Evolutionary conservation across 2,113 vertebrate species (phyloP).

Genomic region (Carassius auratus): DNA sequence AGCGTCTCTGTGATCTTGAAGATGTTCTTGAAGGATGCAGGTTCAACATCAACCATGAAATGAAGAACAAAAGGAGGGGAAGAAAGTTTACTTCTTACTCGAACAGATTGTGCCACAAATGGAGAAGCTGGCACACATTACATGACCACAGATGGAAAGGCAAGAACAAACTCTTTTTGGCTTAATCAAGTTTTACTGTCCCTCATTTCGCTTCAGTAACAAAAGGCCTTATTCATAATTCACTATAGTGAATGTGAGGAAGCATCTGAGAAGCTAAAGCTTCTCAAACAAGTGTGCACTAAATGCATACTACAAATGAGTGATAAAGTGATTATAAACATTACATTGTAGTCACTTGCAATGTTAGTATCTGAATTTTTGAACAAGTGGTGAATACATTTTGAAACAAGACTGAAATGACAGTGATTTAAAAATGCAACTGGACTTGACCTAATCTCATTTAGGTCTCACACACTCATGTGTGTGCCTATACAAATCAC

Average conservation of each 20-base stretch:
- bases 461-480: background rate
- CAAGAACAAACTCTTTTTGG: background rate
- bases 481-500: background rate
- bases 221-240: background rate
- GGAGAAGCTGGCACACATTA: background rate
- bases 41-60: background rate
- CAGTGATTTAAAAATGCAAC: background rate
- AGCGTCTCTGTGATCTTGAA: background rate
- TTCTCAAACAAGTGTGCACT: background rate
- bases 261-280: background rate
- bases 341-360: background rate
- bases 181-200: background rate
- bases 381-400: background rate
- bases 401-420: constrained; percentile 11
- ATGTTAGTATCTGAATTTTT: background rate
- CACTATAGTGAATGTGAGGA: background rate
- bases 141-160: background rate
- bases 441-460: background rate
- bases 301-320: background rate
- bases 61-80: background rate
- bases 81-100: background rate
- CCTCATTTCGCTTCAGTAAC: background rate
- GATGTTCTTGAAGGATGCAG: background rate
- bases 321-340: background rate
- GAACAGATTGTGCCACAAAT: background rate